Conservation (phyloP, 64 coral and sea anemone species). For the Dendrophyllia cribrosa region DNA sequence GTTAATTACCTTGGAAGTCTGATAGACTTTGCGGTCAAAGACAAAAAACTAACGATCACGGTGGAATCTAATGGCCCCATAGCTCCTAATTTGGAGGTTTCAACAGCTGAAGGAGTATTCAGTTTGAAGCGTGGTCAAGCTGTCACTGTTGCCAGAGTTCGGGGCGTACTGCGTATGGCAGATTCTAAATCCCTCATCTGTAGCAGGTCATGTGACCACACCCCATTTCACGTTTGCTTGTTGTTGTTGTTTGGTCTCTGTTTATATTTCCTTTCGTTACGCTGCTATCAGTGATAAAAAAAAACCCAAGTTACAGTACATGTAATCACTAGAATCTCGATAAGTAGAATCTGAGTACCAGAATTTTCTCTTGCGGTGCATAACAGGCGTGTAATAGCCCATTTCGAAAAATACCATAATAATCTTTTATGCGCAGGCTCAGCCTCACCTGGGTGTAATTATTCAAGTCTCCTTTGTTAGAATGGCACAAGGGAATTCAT, state of each 20-base stretch:
- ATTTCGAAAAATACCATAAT: too few species aligned
- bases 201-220: conserved; percentile 3
- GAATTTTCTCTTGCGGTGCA: too few species aligned
- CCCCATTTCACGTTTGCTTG: neutral
- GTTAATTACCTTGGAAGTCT: conserved; percentile 80
- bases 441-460: too few species aligned
- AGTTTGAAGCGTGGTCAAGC: conserved; percentile 48
- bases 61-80: conserved; percentile 63
- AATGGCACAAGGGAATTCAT: too few species aligned
- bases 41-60: conserved; percentile 54
- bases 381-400: too few species aligned
- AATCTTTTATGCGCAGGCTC: too few species aligned
- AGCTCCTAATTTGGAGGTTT: conserved; percentile 72
- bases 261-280: neutral
- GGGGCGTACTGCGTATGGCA: conserved; percentile 70
- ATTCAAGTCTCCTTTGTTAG: too few species aligned
- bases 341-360: too few species aligned
- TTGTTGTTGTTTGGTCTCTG: neutral
- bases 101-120: conserved; percentile 24
- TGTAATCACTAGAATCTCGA: too few species aligned
- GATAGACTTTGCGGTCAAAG: conserved; percentile 58
- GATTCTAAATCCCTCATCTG: neutral
- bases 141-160: conserved; percentile 32
- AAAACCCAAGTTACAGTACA: too few species aligned
- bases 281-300: too few species aligned